Evolutionary conservation across 2,888 invertebrate genomes (phyloP).

Genomic region (Oligia strigilis): DNA sequence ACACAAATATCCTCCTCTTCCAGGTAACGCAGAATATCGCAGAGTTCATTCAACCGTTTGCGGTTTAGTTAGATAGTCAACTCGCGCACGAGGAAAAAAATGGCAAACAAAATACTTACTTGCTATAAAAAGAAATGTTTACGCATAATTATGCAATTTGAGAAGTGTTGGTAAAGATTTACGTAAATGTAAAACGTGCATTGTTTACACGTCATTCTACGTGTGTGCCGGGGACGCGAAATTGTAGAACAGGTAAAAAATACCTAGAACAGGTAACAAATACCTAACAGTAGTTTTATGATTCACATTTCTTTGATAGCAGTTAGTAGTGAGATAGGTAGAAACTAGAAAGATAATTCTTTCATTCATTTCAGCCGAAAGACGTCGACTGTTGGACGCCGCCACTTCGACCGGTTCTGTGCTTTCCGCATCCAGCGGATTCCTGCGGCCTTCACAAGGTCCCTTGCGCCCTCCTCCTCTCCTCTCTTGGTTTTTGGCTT

Average conservation of each 20-base stretch:
- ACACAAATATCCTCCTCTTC: neutral
- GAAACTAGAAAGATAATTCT: neutral
- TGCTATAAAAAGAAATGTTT: conserved; percentile 6
- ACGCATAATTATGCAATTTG: conserved; percentile 10
- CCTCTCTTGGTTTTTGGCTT: too few relatives aligned
- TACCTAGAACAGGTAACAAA: neutral
- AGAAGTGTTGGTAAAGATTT: conserved; percentile 1
- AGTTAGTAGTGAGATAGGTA: neutral
- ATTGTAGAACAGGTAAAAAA: neutral
- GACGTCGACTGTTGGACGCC: too few relatives aligned
- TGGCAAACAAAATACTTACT: conserved; percentile 5
- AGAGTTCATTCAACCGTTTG: conserved; percentile 32
- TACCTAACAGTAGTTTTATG: neutral
- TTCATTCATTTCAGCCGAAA: neutral
- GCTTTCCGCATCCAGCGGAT: too few relatives aligned
- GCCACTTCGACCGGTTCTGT: too few relatives aligned
- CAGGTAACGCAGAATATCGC: neutral
- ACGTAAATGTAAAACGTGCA: neutral
- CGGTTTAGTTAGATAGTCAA: conserved; percentile 31
- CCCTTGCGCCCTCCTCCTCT: too few relatives aligned
- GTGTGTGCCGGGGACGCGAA: neutral
- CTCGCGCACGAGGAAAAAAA: conserved; percentile 28
- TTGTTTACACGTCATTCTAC: neutral
- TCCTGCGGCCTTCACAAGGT: too few relatives aligned
- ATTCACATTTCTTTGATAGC: neutral